phyloP scores from a whole-genome alignment of 2,113 vertebrate genomes.

The Phylloscopus trochilus region DNA sequence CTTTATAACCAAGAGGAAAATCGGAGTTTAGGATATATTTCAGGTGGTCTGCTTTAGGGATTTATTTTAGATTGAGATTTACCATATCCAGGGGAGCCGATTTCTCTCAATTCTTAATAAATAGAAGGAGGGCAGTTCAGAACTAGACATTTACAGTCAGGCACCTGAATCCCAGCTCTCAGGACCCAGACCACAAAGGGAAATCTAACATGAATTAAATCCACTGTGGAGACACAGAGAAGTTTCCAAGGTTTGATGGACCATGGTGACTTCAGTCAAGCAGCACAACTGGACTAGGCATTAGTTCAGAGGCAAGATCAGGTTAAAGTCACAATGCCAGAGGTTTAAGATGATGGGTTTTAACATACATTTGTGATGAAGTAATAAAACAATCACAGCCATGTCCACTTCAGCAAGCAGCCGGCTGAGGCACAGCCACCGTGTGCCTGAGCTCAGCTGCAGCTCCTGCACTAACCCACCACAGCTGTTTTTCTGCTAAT shows the following conservation, averaged over 20 bases:
- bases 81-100: accelerated
- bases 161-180: background rate
- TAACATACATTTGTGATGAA: background rate
- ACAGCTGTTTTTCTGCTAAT: background rate
- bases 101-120: background rate
- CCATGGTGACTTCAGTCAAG: background rate
- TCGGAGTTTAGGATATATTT: background rate
- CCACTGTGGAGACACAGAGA: background rate
- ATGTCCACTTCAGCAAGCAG: background rate
- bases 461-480: background rate
- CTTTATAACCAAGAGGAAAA: background rate
- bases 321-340: background rate
- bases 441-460: background rate
- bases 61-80: background rate
- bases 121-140: background rate
- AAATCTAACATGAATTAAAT: background rate
- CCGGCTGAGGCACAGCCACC: background rate
- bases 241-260: background rate
- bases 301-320: background rate
- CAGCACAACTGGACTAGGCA: background rate
- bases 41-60: background rate
- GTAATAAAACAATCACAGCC: background rate
- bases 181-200: background rate
- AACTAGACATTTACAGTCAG: background rate
- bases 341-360: background rate